phyloP scores from a whole-genome alignment of 2,888 invertebrate species.

The Platycheirus albimanus region DNA sequence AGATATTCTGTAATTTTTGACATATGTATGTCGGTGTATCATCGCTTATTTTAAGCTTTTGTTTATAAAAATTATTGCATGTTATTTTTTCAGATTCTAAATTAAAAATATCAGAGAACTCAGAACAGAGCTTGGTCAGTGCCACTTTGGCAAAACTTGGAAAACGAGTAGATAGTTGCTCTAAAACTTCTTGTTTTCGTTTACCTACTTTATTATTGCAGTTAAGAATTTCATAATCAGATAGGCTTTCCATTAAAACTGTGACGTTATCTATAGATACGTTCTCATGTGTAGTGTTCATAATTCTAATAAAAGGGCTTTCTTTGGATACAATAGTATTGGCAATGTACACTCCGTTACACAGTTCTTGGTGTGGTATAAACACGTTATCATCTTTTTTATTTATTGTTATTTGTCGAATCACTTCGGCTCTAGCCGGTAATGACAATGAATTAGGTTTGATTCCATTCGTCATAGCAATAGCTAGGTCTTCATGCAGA shows the following conservation, averaged over 20 bases:
- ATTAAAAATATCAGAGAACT: conserved; percentile 61
- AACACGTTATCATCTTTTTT: conserved; percentile 22
- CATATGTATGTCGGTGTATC: conserved; percentile 1
- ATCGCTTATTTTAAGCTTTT: conserved; percentile 6
- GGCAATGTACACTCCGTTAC: conserved; percentile 44
- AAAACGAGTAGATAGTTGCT: conserved; percentile 16
- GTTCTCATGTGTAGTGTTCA: conserved; percentile 29
- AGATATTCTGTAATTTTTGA: conserved; percentile 27
- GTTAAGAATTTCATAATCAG: conserved; percentile 28
- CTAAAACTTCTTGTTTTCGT: conserved; percentile 12
- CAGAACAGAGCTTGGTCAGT: conserved; percentile 19
- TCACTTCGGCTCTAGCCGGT: conserved; percentile 45
- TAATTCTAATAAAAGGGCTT: conserved; percentile 25
- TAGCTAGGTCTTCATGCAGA: conserved; percentile 34
- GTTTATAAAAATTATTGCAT: conserved; percentile 33
- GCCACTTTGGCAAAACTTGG: conserved; percentile 9
- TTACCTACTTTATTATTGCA: conserved; percentile 26
- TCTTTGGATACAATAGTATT: conserved; percentile 36
- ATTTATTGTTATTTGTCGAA: conserved; percentile 17
- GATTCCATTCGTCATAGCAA: conserved; percentile 21
- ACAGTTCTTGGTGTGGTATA: conserved; percentile 47
- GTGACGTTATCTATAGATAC: conserved; percentile 24
- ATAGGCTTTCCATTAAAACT: conserved; percentile 24
- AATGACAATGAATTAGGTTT: conserved; percentile 14
- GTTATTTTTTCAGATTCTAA: conserved; percentile 57